A percentile compares a stretch with the other conserved stretches of the same genome.
Evolutionary conservation across 92 coral and sea anemone species (phyloP).

Genomic region (Actinostola sp.): DNA sequence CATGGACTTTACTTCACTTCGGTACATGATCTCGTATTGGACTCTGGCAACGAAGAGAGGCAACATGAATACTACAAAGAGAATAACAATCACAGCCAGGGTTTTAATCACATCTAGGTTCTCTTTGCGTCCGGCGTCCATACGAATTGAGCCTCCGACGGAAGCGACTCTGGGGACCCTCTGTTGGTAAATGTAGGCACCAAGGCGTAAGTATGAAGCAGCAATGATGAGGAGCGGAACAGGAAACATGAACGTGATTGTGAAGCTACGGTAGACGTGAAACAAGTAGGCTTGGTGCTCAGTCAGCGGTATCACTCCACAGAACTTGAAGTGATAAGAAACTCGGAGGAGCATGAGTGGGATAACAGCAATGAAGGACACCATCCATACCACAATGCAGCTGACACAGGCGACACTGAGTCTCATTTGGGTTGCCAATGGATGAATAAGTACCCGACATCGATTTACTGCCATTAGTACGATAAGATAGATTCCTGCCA

Average conservation of each 20-base stretch:
- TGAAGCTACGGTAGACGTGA: constrained; percentile 19
- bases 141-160: not conserved
- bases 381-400: constrained; percentile 51
- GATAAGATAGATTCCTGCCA: constrained; percentile 48
- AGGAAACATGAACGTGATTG: constrained; percentile 54
- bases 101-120: constrained; percentile 60
- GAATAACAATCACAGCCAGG: constrained; percentile 45
- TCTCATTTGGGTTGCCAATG: constrained; percentile 46
- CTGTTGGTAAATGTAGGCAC: constrained; percentile 40
- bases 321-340: not conserved
- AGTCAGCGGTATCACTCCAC: not conserved
- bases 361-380: constrained; percentile 33
- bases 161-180: constrained; percentile 17
- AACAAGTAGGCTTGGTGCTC: constrained; percentile 34
- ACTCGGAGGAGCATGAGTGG: constrained; percentile 33
- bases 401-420: constrained; percentile 23
- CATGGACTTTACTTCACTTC: not conserved
- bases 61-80: constrained; percentile 57
- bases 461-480: constrained; percentile 68
- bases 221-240: constrained; percentile 59
- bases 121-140: constrained; percentile 37
- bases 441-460: constrained; percentile 63
- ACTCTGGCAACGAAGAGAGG: constrained; percentile 35
- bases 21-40: constrained; percentile 3
- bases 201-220: constrained; percentile 60